Conservation (phyloP, 30 jellyfish, hydroid and myxozoan genomes). For the Chironex yamaguchii region DNA sequence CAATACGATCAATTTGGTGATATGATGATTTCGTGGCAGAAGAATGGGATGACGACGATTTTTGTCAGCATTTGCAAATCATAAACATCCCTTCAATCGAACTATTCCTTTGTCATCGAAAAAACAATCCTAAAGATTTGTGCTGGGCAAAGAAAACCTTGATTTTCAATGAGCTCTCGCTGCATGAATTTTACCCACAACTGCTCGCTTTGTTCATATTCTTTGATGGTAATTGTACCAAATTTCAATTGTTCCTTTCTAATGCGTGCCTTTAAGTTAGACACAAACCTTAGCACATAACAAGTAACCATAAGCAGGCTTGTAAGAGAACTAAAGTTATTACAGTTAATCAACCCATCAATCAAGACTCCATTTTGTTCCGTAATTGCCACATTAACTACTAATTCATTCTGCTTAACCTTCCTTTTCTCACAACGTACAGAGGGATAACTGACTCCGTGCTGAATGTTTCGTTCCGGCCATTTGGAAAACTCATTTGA, state of each 20-base stretch:
- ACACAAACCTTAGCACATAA: neutral
- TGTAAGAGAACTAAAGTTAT: too few relatives aligned
- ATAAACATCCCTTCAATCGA: too few relatives aligned
- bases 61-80: neutral
- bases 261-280: neutral
- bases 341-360: too few relatives aligned
- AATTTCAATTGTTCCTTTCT: neutral
- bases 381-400: too few relatives aligned
- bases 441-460: conserved; percentile 13
- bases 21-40: neutral
- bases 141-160: too few relatives aligned
- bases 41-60: neutral
- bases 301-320: neutral
- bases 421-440: too few relatives aligned
- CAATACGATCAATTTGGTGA: neutral
- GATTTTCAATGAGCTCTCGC: too few relatives aligned
- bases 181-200: too few relatives aligned
- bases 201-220: too few relatives aligned
- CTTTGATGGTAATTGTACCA: neutral
- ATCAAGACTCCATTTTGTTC: too few relatives aligned
- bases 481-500: neutral
- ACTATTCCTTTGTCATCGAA: neutral
- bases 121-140: neutral
- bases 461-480: neutral
- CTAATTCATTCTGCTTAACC: too few relatives aligned